These are phyloP conservation scores for Drosophila leontia DNA, from an alignment of 1,140 invertebrate species.

Conservation along the genomic window DNA sequence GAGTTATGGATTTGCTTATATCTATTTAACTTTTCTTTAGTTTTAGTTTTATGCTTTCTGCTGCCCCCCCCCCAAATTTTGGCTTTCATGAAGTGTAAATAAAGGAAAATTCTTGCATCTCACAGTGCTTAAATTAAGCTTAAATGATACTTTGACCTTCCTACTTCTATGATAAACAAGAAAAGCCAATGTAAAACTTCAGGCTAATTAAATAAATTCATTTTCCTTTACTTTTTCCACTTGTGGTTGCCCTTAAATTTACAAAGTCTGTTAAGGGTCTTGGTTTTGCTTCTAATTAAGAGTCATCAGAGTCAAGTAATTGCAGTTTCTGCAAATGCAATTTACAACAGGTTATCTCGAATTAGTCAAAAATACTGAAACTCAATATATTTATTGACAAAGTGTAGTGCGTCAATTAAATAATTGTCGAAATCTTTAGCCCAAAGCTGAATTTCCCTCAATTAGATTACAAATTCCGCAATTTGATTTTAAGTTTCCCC, in stretches of 20 bases:
- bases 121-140: too few relatives aligned
- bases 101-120: background rate
- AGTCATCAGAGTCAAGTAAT: background rate
- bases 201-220: background rate
- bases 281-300: background rate
- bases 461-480: slow-evolving; percentile 33
- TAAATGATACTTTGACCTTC: background rate
- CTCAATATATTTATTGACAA: slow-evolving; percentile 1
- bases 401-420: slow-evolving; percentile 20
- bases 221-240: background rate
- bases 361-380: too few relatives aligned
- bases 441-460: background rate
- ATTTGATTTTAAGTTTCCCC: slow-evolving; percentile 16
- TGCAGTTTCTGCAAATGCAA: background rate
- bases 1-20: too few relatives aligned
- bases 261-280: background rate
- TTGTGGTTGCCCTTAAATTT: background rate
- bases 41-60: background rate
- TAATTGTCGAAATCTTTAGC: slow-evolving; percentile 13
- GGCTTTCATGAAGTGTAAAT: background rate
- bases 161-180: background rate
- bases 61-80: background rate
- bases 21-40: too few relatives aligned
- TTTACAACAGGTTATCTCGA: background rate
- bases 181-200: background rate